These are phyloP conservation scores for Isichthys henryi DNA, from an alignment of 2,113 vertebrate species.

Conservation along the genomic window DNA sequence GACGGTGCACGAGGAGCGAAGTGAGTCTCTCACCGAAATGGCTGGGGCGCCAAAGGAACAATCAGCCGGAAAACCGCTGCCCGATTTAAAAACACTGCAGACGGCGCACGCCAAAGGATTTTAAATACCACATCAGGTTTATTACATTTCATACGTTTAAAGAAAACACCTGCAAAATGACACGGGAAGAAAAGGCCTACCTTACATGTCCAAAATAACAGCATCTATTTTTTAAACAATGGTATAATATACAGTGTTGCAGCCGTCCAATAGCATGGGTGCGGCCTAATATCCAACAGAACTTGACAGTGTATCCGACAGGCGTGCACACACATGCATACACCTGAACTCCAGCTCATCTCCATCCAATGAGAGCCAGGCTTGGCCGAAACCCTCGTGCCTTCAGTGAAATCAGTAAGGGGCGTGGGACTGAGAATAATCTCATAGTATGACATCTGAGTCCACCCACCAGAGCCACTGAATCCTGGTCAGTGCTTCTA, in stretches of 20 bases:
- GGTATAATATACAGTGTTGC: constrained; percentile 57
- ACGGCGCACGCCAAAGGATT: not conserved
- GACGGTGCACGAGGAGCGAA: constrained; percentile 26
- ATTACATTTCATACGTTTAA: constrained; percentile 38
- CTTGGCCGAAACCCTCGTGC: not conserved
- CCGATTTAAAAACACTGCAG: not conserved
- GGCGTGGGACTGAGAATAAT: not conserved
- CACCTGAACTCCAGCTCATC: not conserved
- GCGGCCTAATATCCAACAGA: not conserved
- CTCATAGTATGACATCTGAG: not conserved
- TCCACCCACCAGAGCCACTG: not conserved
- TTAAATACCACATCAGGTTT: constrained; percentile 32
- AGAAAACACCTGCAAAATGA: constrained; percentile 45
- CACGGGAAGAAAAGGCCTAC: constrained; percentile 46
- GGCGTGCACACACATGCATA: not conserved
- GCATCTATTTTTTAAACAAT: constrained; percentile 53
- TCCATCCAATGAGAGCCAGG: not conserved
- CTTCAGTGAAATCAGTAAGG: not conserved
- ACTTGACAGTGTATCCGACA: constrained; percentile 1
- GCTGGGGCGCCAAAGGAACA: not conserved
- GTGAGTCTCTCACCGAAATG: not conserved
- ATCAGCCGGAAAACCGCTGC: not conserved
- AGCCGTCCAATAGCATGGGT: constrained; percentile 15
- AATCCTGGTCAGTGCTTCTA: not conserved
- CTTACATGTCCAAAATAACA: constrained; percentile 56